phyloP scores from a whole-genome alignment of 2,888 invertebrate species.

The Campaea margaritaria region DNA sequence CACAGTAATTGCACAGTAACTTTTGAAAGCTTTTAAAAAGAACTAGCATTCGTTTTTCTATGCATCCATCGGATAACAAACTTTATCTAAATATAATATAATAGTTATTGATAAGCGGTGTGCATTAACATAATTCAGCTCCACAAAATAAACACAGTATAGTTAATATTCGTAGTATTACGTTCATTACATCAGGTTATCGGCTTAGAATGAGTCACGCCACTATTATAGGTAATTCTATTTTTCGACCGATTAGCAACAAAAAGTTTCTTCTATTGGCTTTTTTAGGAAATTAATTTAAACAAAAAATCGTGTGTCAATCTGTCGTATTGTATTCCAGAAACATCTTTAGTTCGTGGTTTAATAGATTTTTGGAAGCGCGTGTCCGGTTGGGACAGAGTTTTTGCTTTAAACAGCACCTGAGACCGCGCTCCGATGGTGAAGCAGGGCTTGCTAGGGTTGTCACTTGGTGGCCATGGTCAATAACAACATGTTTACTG shows the following conservation, averaged over 20 bases:
- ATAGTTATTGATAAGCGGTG: too few relatives aligned
- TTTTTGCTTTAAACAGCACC: conserved; percentile 56
- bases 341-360: conserved; percentile 27
- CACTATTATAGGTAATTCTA: conserved; percentile 28
- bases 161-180: conserved; percentile 8
- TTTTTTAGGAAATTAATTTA: conserved; percentile 25
- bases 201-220: conserved; percentile 29
- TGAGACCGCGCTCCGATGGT: conserved; percentile 33
- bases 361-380: conserved; percentile 48
- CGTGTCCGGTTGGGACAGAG: conserved; percentile 48
- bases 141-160: background rate
- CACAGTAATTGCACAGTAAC: too few relatives aligned
- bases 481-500: too few relatives aligned
- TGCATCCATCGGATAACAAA: background rate
- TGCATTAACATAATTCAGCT: too few relatives aligned
- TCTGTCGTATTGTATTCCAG: conserved; percentile 38
- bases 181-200: conserved; percentile 23
- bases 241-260: conserved; percentile 19
- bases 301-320: conserved; percentile 28
- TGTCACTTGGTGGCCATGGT: background rate
- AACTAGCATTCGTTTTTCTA: background rate
- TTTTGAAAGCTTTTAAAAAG: too few relatives aligned
- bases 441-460: conserved; percentile 12
- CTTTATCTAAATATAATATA: too few relatives aligned
- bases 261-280: conserved; percentile 16